These are phyloP conservation scores for Araneus ventricosus DNA, from an alignment of 1,140 invertebrate genomes.

Conservation along the genomic window DNA sequence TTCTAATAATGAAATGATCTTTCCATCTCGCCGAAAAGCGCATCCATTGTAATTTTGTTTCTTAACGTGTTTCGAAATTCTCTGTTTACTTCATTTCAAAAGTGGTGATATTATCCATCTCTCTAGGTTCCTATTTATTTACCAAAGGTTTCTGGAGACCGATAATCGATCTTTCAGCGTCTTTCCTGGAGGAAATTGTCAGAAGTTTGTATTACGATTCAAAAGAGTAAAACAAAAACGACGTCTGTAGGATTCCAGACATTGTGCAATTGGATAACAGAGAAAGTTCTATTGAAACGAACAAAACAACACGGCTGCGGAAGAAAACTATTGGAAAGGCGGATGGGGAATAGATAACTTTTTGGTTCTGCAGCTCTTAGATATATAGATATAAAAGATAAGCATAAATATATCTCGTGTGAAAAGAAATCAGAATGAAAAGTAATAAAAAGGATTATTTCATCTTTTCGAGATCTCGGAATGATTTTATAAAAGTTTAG, in stretches of 20 bases:
- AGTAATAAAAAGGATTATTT: neutral
- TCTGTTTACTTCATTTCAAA: constrained; percentile 35
- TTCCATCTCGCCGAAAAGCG: neutral
- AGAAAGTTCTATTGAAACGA: constrained; percentile 3
- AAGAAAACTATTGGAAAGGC: constrained; percentile 14
- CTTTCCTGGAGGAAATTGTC: constrained; percentile 1
- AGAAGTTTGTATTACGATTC: constrained; percentile 37
- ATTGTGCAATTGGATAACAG: constrained; percentile 14
- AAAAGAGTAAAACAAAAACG: constrained; percentile 29
- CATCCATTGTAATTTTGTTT: constrained; percentile 1
- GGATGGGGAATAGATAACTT: neutral
- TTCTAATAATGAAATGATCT: constrained; percentile 1
- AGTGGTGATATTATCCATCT: constrained; percentile 33
- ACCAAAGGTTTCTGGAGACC: neutral
- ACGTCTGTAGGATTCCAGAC: constrained; percentile 15
- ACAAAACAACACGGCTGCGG: neutral
- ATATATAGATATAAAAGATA: constrained; percentile 3
- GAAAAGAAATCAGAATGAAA: neutral
- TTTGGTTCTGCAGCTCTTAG: neutral
- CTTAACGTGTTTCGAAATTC: constrained; percentile 14
- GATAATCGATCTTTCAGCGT: constrained; percentile 16
- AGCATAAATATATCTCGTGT: neutral
- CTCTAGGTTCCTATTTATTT: neutral
- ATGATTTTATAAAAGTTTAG: neutral
- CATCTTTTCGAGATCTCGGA: neutral